Percentiles rank a stretch among this genome's conserved stretches.
Evolutionary conservation across 2,888 invertebrate species (phyloP).

Genomic region (Ornithoptera priamus): DNA sequence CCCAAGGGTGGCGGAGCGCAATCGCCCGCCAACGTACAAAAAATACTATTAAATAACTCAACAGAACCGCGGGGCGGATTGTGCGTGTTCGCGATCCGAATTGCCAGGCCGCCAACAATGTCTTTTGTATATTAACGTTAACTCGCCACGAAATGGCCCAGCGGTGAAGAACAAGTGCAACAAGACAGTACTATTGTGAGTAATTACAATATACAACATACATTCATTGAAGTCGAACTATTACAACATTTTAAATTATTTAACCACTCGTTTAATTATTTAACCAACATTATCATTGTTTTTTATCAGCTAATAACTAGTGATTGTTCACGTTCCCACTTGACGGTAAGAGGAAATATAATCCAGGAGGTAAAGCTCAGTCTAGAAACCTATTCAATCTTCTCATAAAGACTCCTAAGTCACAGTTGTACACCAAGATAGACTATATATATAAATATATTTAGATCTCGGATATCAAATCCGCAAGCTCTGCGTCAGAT

Average conservation of each 20-base stretch:
- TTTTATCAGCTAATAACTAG: no score
- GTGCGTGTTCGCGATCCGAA: slow-evolving; percentile 72
- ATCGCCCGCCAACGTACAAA: slow-evolving; percentile 75
- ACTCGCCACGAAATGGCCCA: slow-evolving; percentile 36
- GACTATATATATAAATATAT: no score
- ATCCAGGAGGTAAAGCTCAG: no score
- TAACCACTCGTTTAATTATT: neutral
- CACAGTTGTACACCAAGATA: no score
- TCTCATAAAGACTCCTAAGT: no score
- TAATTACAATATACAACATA: neutral
- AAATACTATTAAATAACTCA: slow-evolving; percentile 78
- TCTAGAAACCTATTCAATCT: no score
- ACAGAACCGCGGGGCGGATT: slow-evolving; percentile 73
- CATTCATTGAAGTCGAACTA: neutral
- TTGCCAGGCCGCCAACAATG: slow-evolving; percentile 70
- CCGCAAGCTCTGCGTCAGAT: no score
- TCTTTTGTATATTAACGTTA: slow-evolving; percentile 45
- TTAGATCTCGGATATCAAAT: no score
- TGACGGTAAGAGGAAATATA: no score
- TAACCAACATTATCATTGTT: neutral
- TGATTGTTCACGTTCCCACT: no score
- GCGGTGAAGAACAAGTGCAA: slow-evolving; percentile 8
- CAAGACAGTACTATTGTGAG: no score
- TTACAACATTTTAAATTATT: neutral
- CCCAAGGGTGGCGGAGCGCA: slow-evolving; percentile 76